phyloP scores from a whole-genome alignment of 1,140 invertebrate genomes.

The Cylas formicarius region DNA sequence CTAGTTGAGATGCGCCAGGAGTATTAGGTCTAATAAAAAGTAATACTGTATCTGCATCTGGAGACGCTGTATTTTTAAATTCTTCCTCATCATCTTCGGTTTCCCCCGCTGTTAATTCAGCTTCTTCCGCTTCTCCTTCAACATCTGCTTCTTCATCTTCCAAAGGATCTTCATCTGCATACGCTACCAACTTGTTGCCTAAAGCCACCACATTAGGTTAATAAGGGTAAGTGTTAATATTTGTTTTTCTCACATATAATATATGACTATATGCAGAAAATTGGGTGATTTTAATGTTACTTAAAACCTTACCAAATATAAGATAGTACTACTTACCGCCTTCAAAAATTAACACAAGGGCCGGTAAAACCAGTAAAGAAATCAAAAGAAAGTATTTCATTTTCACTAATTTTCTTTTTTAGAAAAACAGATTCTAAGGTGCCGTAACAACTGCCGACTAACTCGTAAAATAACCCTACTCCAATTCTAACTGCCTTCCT shows the following conservation, averaged over 20 bases:
- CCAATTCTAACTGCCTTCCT: constrained; percentile 16
- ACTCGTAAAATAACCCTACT: constrained; percentile 3
- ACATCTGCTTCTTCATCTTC: constrained; percentile 73
- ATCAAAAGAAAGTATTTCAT: constrained; percentile 54
- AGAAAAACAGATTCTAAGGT: neutral
- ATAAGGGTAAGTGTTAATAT: neutral
- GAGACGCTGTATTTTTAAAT: constrained; percentile 67
- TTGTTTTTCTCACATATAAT: neutral
- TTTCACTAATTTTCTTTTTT: constrained; percentile 43
- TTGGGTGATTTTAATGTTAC: neutral
- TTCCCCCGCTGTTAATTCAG: constrained; percentile 51
- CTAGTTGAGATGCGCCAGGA: constrained; percentile 51
- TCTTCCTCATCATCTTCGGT: constrained; percentile 62
- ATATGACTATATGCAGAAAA: constrained; percentile 3
- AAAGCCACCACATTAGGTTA: constrained; percentile 21
- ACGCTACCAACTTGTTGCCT: constrained; percentile 54
- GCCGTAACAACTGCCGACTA: neutral
- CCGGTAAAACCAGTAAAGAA: constrained; percentile 48
- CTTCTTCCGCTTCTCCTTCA: constrained; percentile 55
- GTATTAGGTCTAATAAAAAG: constrained; percentile 82
- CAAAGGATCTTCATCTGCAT: constrained; percentile 66
- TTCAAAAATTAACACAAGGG: constrained; percentile 49
- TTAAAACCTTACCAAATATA: neutral
- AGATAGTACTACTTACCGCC: constrained; percentile 45
- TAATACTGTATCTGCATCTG: constrained; percentile 85